A percentile compares a stretch with the other conserved stretches of the same genome.
These are phyloP conservation scores for Corythaixoides concolor DNA, from an alignment of 2,113 vertebrate genomes.

Conservation along the genomic window DNA sequence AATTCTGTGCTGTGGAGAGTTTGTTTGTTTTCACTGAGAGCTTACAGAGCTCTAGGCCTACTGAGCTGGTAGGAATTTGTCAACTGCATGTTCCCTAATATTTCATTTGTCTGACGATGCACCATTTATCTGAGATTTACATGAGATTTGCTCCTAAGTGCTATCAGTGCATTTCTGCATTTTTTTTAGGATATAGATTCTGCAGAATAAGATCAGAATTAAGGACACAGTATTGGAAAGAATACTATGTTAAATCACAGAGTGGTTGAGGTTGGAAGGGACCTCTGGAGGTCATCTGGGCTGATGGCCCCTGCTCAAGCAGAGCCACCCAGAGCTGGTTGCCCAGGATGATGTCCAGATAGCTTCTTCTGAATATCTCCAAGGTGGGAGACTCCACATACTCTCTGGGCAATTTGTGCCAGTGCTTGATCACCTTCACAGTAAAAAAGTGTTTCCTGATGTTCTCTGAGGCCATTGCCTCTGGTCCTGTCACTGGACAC, in stretches of 20 bases:
- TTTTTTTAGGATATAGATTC: background rate
- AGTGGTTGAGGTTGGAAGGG: background rate
- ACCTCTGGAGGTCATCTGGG: background rate
- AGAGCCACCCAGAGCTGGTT: too few species aligned
- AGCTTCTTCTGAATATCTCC: too few species aligned
- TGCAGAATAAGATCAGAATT: background rate
- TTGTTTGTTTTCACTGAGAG: background rate
- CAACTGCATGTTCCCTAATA: background rate
- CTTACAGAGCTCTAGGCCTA: background rate
- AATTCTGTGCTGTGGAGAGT: background rate
- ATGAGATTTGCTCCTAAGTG: background rate
- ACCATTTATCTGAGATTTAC: background rate
- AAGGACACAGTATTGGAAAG: background rate
- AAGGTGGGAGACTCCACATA: background rate
- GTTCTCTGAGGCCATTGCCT: background rate
- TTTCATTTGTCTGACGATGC: background rate
- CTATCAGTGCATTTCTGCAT: background rate
- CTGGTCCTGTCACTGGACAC: background rate
- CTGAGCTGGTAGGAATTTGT: background rate
- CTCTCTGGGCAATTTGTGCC: background rate
- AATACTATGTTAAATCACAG: background rate
- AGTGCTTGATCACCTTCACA: background rate
- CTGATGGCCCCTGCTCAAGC: too few species aligned
- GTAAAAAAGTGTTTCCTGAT: background rate
- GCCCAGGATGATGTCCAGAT: too few species aligned